Evolutionary conservation across 2,797 vertebrate species (phyloP).

Genomic region (Cyclura pinguis): DNA sequence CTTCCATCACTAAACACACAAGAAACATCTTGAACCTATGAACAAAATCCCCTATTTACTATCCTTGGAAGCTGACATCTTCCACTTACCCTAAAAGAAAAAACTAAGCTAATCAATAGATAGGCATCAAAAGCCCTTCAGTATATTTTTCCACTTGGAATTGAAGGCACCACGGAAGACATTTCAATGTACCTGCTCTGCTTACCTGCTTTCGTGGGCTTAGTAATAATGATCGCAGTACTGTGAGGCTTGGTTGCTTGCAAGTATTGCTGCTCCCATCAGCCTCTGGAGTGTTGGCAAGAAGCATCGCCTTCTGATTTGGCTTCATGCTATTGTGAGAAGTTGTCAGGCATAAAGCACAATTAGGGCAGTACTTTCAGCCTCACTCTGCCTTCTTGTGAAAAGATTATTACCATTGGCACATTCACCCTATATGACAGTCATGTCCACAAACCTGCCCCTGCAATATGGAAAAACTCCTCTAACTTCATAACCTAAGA

Average conservation of each 20-base stretch:
- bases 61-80: background rate
- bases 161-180: no score
- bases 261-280: no score
- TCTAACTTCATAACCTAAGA: background rate
- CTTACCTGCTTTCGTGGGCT: background rate
- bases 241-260: background rate
- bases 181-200: background rate
- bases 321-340: background rate
- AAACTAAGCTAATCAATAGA: background rate
- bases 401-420: no score
- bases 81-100: background rate
- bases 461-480: background rate
- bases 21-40: background rate
- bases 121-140: background rate
- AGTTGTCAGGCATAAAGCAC: background rate
- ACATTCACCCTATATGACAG: no score
- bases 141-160: background rate
- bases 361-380: background rate
- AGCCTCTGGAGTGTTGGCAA: background rate
- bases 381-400: background rate
- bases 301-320: background rate
- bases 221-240: background rate
- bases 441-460: background rate
- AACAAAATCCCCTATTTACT: background rate
- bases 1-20: background rate